Percentiles rank a stretch among this genome's conserved stretches.
Conservation (phyloP, 2,888 invertebrate genomes). For the Monochamus alternatus region DNA sequence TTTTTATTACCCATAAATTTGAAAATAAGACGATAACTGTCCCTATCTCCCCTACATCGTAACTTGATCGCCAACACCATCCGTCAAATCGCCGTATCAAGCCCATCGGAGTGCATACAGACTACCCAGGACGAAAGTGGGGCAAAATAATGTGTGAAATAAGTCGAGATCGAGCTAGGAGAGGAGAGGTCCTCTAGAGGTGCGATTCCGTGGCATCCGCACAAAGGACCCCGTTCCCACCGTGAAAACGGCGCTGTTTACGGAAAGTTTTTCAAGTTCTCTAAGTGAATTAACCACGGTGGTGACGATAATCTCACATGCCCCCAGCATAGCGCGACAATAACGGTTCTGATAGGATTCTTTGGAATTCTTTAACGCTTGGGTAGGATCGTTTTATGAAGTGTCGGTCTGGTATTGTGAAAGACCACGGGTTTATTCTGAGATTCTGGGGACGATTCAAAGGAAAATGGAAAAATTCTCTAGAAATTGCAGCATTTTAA, state of each 20-base stretch:
- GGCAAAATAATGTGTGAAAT: slow-evolving; percentile 54
- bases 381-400: slow-evolving; percentile 11
- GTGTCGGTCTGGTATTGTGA: not conserved
- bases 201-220: slow-evolving; percentile 27
- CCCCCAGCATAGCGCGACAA: not conserved
- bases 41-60: slow-evolving; percentile 12
- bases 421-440: no score
- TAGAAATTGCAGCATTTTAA: no score
- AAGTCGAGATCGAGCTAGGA: slow-evolving; percentile 45
- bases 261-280: slow-evolving; percentile 49
- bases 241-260: slow-evolving; percentile 53
- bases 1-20: no score
- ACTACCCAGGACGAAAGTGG: slow-evolving; percentile 24
- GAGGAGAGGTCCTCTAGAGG: slow-evolving; percentile 47
- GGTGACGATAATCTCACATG: slow-evolving; percentile 31
- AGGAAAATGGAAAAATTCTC: no score
- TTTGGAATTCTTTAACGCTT: slow-evolving; percentile 20
- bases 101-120: slow-evolving; percentile 21
- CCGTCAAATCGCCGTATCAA: slow-evolving; percentile 29
- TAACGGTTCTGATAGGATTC: slow-evolving; percentile 23
- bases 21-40: not conserved
- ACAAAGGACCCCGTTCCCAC: slow-evolving; percentile 51
- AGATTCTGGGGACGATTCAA: no score
- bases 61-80: slow-evolving; percentile 11
- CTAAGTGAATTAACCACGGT: slow-evolving; percentile 53